Evolutionary conservation across 2,888 invertebrate genomes (phyloP).

Genomic region (Dyspetes luteomarginatus): DNA sequence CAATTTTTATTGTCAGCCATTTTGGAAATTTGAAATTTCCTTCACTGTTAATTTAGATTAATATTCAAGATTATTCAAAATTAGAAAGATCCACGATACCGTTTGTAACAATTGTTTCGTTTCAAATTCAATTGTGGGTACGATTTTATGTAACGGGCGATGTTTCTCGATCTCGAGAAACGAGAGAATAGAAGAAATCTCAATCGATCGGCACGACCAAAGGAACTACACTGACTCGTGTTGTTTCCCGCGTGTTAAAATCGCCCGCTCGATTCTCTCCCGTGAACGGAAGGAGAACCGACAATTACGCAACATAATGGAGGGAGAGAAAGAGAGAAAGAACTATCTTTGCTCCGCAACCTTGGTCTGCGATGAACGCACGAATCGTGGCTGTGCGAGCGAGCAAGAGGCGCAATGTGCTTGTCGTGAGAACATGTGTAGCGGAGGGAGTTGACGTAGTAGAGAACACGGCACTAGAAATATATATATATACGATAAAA

Average conservation of each 20-base stretch:
- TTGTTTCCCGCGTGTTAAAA: constrained; percentile 30
- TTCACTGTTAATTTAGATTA: too few species aligned
- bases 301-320: constrained; percentile 17
- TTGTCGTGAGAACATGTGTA: not conserved
- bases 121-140: not conserved
- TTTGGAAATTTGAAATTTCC: too few species aligned
- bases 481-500: not conserved
- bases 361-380: constrained; percentile 34
- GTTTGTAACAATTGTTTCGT: not conserved
- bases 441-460: not conserved
- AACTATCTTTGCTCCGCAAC: constrained; percentile 19
- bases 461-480: not conserved
- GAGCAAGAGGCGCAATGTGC: constrained; percentile 3
- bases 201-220: constrained; percentile 24
- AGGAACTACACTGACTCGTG: constrained; percentile 36
- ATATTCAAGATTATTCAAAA: too few species aligned
- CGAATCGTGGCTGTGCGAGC: constrained; percentile 40
- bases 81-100: too few species aligned
- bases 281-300: constrained; percentile 24
- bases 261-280: constrained; percentile 27
- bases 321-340: not conserved
- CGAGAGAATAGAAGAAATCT: not conserved
- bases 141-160: not conserved
- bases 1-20: constrained; percentile 13
- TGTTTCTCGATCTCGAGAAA: not conserved